These are phyloP conservation scores for Seriola quinqueradiata DNA, from an alignment of 2,113 vertebrate genomes.

Conservation along the genomic window DNA sequence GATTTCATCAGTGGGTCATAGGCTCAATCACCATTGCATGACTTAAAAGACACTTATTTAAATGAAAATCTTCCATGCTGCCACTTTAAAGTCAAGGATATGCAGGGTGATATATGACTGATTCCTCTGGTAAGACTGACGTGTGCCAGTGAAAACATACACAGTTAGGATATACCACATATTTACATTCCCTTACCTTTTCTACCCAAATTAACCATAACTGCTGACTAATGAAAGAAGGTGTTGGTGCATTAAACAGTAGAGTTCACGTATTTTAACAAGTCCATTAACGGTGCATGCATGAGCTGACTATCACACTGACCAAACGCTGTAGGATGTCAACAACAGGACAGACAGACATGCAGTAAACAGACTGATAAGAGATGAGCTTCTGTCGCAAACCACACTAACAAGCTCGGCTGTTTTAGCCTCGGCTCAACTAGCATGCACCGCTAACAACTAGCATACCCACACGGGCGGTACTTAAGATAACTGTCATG, in stretches of 20 bases:
- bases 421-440: not conserved
- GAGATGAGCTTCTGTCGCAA: not conserved
- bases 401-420: not conserved
- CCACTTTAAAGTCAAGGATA: no score
- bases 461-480: not conserved
- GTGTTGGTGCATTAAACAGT: not conserved
- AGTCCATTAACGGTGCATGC: no score
- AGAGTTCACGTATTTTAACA: not conserved
- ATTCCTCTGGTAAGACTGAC: not conserved
- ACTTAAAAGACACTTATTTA: no score
- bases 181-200: not conserved
- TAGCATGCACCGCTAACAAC: not conserved
- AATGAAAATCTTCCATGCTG: no score
- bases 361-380: conserved; percentile 2
- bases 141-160: not conserved
- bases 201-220: no score
- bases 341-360: conserved; percentile 6
- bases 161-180: not conserved
- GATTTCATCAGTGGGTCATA: no score
- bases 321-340: not conserved
- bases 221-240: not conserved
- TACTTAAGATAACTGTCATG: conserved; percentile 36
- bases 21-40: no score
- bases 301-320: not conserved
- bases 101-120: not conserved